Base-by-base conservation (phyloP, 2,797 vertebrate species). In the Acrocephalus scirpaceus region DNA sequence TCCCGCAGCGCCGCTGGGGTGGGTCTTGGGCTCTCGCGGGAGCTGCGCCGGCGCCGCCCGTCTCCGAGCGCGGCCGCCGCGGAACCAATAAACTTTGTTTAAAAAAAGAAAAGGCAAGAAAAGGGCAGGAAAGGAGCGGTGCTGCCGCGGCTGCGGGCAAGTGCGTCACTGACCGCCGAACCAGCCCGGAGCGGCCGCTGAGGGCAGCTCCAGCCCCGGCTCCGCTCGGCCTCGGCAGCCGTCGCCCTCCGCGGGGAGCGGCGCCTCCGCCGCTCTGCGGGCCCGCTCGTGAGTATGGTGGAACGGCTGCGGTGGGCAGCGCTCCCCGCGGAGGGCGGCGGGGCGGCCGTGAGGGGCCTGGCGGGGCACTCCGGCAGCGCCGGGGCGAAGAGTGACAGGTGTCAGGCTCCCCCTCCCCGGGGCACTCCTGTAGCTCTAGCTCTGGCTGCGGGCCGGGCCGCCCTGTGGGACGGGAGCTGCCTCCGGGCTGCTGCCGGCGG, bases 11-110 rank as follows among this genome's bases (percentile, higher is more conserved):
- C 67, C 4, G 34, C n/a, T 21, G 34, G 90, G 83, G 91, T 40
- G 90, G 80, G 58, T 16, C 25, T 23, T 45, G n/a, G 58, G 86
- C 80, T 94, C 89, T 92, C 92, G 91, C 93, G 93, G 80, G 93
- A 90, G 80, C 92, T 86, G 76, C 23, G 65, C 34, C 16, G 82
- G 84, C 88, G 11, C 72, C 83, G 91, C 74, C 69, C 47, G 86
- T 32, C 66, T 71, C 11, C 34, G 57, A 66, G 70, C 61, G 77
- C 56, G 45, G 81, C 50, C 34, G 51, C 71, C 42, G 93, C 44
- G 67, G 79, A 86, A 23, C 87, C 80, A 40, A 76, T 80, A 32
- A 92, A 83, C 72, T 88, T 88, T 91, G 77, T 73, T 72, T n/a
- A 54, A 64, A 61, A 69, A 45, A 62, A 67, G 56, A 69, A 58